These are phyloP conservation scores for Achroia grisella DNA, from an alignment of 1,140 invertebrate genomes.

Conservation along the genomic window DNA sequence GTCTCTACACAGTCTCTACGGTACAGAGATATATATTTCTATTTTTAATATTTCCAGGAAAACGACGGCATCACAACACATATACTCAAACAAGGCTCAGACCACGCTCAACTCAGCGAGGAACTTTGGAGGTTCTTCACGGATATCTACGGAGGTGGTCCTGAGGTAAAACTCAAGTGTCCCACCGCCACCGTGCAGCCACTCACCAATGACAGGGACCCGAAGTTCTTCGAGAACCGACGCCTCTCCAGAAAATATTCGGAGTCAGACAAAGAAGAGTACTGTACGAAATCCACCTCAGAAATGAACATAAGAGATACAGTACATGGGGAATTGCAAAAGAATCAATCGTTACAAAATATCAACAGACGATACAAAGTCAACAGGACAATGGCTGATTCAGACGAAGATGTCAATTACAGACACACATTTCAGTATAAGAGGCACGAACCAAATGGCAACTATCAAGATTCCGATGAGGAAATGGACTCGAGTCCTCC, in stretches of 20 bases:
- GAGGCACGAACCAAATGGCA: constrained; percentile 48
- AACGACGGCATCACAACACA: constrained; percentile 46
- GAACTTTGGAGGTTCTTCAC: constrained; percentile 91
- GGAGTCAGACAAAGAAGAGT: constrained; percentile 55
- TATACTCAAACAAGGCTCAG: constrained; percentile 76
- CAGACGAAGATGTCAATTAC: constrained; percentile 49
- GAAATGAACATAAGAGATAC: constrained; percentile 45
- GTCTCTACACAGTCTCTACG: no score
- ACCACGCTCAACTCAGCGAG: constrained; percentile 88
- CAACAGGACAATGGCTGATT: constrained; percentile 28
- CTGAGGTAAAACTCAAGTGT: constrained; percentile 77
- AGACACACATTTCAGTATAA: constrained; percentile 30
- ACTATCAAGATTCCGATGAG: constrained; percentile 48
- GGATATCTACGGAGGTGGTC: constrained; percentile 90
- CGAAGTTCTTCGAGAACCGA: constrained; percentile 9
- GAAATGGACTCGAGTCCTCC: constrained; percentile 32
- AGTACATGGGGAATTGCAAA: constrained; percentile 37
- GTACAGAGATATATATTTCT: not conserved
- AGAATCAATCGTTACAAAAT: constrained; percentile 66
- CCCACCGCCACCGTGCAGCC: constrained; percentile 14
- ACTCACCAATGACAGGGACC: constrained; percentile 1
- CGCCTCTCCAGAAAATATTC: constrained; percentile 38
- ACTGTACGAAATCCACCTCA: constrained; percentile 53
- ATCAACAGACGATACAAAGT: constrained; percentile 36
- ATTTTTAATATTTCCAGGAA: constrained; percentile 38